Percentiles rank a stretch among this genome's conserved stretches.
phyloP scores from a whole-genome alignment of 2,113 vertebrate genomes.

The Fregetta grallaria region DNA sequence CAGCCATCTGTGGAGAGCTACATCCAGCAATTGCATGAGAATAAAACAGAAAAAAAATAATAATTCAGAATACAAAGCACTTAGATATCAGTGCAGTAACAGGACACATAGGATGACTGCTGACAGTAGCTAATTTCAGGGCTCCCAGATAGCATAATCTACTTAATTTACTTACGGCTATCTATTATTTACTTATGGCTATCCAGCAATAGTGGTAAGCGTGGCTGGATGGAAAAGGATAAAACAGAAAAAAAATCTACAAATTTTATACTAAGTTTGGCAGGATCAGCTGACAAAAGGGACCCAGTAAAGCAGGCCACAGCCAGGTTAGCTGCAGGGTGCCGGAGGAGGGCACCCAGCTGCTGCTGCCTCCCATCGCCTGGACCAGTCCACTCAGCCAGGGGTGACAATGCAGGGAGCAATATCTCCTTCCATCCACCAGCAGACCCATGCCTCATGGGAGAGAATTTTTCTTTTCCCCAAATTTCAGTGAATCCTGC shows the following conservation, averaged over 20 bases:
- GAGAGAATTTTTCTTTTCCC: fast-evolving
- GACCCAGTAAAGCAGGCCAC: background rate
- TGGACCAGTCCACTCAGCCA: fast-evolving
- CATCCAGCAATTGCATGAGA: background rate
- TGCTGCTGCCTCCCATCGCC: background rate
- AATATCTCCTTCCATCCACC: background rate
- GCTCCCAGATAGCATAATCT: background rate
- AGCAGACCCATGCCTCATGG: background rate
- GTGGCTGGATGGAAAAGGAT: background rate
- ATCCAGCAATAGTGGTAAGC: background rate
- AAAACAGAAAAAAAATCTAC: background rate
- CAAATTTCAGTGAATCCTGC: background rate
- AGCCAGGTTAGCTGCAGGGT: background rate
- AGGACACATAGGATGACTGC: background rate
- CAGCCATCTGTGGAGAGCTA: slow-evolving; percentile 22
- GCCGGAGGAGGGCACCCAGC: background rate
- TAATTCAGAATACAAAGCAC: background rate
- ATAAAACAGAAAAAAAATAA: background rate
- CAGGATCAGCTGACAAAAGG: fast-evolving
- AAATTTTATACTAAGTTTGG: background rate
- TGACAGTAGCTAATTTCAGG: background rate
- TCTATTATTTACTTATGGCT: too few relatives aligned
- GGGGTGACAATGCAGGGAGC: background rate
- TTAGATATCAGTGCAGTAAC: background rate
- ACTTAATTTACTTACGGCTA: background rate